Evolutionary conservation across 2,797 vertebrate species (phyloP).

Genomic region (Macropodus opercularis): DNA sequence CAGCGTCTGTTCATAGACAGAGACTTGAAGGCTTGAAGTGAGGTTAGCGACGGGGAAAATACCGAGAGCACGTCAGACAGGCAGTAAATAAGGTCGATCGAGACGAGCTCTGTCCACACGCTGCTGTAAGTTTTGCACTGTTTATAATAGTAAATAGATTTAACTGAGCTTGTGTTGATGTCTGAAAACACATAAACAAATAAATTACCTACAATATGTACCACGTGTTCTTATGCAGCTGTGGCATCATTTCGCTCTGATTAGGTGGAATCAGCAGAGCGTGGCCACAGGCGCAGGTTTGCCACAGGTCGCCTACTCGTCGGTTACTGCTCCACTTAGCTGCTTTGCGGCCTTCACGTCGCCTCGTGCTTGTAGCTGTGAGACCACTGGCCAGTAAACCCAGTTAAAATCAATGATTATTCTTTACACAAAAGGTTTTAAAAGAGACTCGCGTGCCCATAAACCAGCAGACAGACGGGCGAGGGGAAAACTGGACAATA

Average conservation of each 20-base stretch:
- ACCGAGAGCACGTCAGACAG: neutral
- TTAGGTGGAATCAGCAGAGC: too few relatives aligned
- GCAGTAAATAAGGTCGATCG: conserved; percentile 9
- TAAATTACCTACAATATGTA: too few relatives aligned
- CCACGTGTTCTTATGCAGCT: too few relatives aligned
- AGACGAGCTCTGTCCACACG: conserved; percentile 14
- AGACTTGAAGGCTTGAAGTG: neutral
- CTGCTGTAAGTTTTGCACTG: neutral
- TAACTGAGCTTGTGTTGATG: too few relatives aligned
- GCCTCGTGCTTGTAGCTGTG: neutral
- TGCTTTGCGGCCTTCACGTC: too few relatives aligned
- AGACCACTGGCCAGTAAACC: too few relatives aligned
- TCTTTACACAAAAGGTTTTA: neutral
- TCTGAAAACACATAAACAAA: too few relatives aligned
- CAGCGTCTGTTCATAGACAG: neutral
- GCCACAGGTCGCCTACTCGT: neutral
- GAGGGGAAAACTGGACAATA: conserved; percentile 10
- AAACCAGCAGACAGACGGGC: conserved; percentile 2
- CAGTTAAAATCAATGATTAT: neutral
- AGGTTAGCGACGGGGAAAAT: neutral
- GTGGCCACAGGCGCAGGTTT: too few relatives aligned
- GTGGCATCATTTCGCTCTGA: too few relatives aligned
- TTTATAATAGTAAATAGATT: too few relatives aligned
- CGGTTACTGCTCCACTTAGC: neutral
- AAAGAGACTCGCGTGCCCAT: neutral